Percentiles rank a stretch among this genome's conserved stretches.
These are phyloP conservation scores for Chironomus tepperi DNA, from an alignment of 1,140 invertebrate genomes.

Conservation along the genomic window DNA sequence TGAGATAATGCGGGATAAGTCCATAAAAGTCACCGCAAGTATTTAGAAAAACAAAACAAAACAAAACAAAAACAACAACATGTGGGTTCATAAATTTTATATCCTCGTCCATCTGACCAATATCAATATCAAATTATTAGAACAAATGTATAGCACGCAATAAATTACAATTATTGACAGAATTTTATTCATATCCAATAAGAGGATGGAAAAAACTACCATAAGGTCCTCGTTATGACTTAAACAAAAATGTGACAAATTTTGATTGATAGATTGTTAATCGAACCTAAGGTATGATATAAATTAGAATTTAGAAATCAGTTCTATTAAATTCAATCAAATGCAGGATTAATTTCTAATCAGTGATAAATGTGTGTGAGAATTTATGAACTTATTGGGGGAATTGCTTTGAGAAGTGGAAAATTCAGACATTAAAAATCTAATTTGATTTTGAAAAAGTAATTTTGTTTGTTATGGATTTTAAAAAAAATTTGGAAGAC, in stretches of 20 bases:
- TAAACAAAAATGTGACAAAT: background rate
- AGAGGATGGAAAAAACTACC: background rate
- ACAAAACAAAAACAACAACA: background rate
- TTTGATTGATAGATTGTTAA: constrained; percentile 14
- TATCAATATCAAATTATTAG: constrained; percentile 5
- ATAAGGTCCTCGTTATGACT: background rate
- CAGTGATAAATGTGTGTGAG: background rate
- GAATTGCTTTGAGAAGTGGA: too few species aligned
- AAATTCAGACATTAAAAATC: too few species aligned
- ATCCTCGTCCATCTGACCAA: background rate
- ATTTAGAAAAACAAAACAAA: background rate
- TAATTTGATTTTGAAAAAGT: too few species aligned
- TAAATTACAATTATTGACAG: background rate
- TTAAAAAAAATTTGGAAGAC: too few species aligned
- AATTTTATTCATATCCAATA: background rate
- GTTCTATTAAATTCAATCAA: background rate
- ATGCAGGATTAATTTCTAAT: background rate
- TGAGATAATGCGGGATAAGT: background rate
- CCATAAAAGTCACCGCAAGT: background rate
- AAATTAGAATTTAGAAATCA: background rate
- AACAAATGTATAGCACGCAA: background rate
- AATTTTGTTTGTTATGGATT: too few species aligned
- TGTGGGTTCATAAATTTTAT: background rate
- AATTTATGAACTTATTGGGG: background rate
- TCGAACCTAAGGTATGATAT: background rate